Conservation (phyloP, 2,888 invertebrate genomes). For the Synergus umbraculus region DNA sequence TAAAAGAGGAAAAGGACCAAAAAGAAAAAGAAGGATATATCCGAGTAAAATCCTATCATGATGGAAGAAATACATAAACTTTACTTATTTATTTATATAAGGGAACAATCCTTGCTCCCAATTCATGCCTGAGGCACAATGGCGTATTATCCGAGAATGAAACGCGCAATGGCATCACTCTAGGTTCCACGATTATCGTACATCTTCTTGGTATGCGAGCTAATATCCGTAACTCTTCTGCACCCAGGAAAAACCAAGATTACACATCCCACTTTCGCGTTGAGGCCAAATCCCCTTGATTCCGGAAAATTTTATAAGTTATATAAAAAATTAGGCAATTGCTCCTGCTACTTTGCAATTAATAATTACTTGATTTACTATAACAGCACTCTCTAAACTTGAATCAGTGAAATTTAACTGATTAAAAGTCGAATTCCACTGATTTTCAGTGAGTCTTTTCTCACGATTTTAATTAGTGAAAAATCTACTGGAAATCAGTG, state of each 20-base stretch:
- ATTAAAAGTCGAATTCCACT: no score
- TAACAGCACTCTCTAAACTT: no score
- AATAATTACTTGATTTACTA: no score
- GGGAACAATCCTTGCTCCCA: not conserved
- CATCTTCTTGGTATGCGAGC: conserved; percentile 8
- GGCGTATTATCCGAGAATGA: not conserved
- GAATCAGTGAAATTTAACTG: no score
- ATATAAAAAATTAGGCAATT: no score
- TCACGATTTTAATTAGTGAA: no score
- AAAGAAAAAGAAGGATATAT: not conserved
- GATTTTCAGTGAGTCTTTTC: no score
- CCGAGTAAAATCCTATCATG: not conserved
- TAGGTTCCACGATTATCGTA: not conserved
- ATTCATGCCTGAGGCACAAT: not conserved
- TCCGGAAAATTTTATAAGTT: not conserved
- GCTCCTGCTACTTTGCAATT: no score
- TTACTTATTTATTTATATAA: conserved; percentile 7
- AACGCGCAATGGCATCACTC: not conserved
- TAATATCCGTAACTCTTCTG: conserved; percentile 32
- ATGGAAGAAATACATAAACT: not conserved
- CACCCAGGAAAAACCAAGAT: conserved; percentile 1
- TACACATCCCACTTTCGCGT: not conserved
- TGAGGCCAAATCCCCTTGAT: not conserved
- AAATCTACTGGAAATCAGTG: no score
- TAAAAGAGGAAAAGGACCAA: not conserved